Evolutionary conservation across 2,888 invertebrate genomes (phyloP), one percentile per base, ranked within the genome.

Genomic region (Acleris sparsana): DNA sequence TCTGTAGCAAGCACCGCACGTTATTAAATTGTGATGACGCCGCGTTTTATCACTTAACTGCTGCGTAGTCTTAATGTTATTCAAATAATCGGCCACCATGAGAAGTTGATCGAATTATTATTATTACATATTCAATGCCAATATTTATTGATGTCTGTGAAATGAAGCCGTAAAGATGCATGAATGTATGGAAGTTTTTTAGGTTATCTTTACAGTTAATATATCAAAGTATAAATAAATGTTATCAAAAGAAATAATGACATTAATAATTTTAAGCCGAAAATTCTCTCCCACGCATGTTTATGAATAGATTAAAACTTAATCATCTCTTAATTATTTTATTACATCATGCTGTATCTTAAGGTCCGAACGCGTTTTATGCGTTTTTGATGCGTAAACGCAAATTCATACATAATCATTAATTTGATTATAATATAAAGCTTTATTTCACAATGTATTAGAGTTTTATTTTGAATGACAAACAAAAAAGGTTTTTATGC

Each of bases 11-110:
- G 39, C 25, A 13, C 16, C 13, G 39, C 25, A 13, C 16, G 13
- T 63, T 63, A 63, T 63, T 58, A n/a, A 33, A 53, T 53, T 58
- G 20, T 53, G 52, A 18, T 17, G 51, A 13, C 29, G 44, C 46
- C 48, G 58, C 53, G 46, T 39, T 63, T 52, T 53, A 46, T 63
- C 52, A 44, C 2, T 25, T 9, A 33, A 17, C 17, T 16, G 46
- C 46, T n/a, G n/a, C 17, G 46, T 46, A 6, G 16, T 46, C n/a
- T 46, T n/a, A 16, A 46, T 16, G 16, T 16, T 16, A 46, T 17
- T 46, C 46, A 46, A 39, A 39, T 13, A 39, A 4, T 39, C 13
- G 39, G 39, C 39, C 13, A 13, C 13, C 39, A 13, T 13, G 33
- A 9, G 3, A 33, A 0, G 11, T 33, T 33, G 33, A 33, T 9